These are phyloP conservation scores for Diloba caeruleocephala DNA, from an alignment of 2,888 invertebrate species.

Conservation along the genomic window DNA sequence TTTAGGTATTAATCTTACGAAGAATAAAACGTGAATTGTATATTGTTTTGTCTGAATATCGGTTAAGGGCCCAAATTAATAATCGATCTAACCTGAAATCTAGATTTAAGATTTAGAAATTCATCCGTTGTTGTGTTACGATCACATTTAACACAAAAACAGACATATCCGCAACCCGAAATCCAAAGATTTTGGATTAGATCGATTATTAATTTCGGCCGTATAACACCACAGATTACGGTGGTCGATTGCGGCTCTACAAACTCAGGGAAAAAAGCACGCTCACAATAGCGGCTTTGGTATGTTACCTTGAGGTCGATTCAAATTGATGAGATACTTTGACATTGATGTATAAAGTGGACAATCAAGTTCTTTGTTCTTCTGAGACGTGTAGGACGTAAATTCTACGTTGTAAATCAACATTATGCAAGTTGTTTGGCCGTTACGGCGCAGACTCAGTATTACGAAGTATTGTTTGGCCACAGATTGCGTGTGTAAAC, in stretches of 20 bases:
- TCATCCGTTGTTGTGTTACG: too few species aligned
- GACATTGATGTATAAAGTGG: constrained; percentile 55
- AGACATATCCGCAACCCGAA: too few species aligned
- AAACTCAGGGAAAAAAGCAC: constrained; percentile 16
- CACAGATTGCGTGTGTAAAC: constrained; percentile 67
- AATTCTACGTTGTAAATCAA: constrained; percentile 52
- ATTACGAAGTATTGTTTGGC: constrained; percentile 70
- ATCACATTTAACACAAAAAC: too few species aligned
- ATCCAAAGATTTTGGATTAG: neutral
- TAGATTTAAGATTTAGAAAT: too few species aligned
- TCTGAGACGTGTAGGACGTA: constrained; percentile 42
- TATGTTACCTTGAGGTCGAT: constrained; percentile 45
- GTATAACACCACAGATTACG: neutral
- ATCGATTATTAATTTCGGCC: neutral
- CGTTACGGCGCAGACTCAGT: constrained; percentile 38
- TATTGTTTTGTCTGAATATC: too few species aligned
- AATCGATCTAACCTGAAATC: too few species aligned
- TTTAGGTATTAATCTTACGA: too few species aligned
- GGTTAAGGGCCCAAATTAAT: too few species aligned
- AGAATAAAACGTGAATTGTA: too few species aligned
- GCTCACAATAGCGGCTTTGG: constrained; percentile 25
- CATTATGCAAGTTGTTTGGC: constrained; percentile 54
- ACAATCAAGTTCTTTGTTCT: constrained; percentile 55
- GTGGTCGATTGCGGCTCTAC: constrained; percentile 2
- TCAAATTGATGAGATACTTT: constrained; percentile 44